Evolutionary conservation across 2,797 vertebrate species (phyloP).

Genomic region (Rhincodon typus): DNA sequence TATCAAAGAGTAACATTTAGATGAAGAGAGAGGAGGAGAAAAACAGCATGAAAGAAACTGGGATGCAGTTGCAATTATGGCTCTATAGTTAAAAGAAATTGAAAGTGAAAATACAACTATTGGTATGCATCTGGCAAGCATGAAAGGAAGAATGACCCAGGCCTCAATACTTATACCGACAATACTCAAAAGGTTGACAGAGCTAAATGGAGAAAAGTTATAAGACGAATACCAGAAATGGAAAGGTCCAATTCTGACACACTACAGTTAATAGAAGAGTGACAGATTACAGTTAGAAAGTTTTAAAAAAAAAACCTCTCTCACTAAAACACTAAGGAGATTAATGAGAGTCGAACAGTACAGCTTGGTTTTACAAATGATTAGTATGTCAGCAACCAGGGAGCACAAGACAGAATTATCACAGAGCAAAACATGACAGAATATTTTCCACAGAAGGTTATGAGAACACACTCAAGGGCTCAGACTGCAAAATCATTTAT

Average conservation of each 20-base stretch:
- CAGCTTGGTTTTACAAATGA: neutral
- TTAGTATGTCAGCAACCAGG: neutral
- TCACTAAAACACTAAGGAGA: neutral
- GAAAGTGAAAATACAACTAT: neutral
- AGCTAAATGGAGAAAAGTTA: neutral
- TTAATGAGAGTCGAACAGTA: neutral
- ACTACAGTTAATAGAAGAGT: neutral
- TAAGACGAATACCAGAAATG: neutral
- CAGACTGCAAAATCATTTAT: neutral
- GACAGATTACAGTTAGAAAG: neutral
- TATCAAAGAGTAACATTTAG: neutral
- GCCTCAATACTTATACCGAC: neutral
- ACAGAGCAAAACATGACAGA: neutral
- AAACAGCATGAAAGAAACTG: neutral
- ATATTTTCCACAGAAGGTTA: neutral
- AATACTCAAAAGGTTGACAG: neutral
- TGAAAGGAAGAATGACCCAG: neutral
- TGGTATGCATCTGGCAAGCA: neutral
- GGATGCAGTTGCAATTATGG: neutral
- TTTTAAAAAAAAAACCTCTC: neutral
- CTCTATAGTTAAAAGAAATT: neutral
- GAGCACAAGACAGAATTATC: neutral
- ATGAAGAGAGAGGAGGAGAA: neutral
- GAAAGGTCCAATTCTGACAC: neutral
- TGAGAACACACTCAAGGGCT: neutral